Percentiles rank a stretch among this genome's conserved stretches.
Evolutionary conservation across 2,888 invertebrate species (phyloP).

Genomic region (Lumbricus terrestris): DNA sequence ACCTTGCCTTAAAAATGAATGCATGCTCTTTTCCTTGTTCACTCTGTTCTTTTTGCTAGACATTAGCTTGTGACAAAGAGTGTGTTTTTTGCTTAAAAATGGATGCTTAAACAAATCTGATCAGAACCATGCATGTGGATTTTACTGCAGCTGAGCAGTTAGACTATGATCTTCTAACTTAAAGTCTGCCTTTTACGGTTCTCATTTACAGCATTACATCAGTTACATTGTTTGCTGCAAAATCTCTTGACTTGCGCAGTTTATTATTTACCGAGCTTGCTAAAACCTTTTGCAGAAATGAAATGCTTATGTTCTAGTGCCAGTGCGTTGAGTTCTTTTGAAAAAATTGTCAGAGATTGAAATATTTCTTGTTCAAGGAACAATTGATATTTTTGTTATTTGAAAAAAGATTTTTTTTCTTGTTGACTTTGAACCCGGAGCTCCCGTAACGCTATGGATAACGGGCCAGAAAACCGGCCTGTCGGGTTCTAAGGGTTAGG

Average conservation of each 20-base stretch:
- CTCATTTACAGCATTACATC: background rate
- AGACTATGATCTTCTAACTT: background rate
- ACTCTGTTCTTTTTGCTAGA: background rate
- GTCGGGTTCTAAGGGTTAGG: no score
- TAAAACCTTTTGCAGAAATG: background rate
- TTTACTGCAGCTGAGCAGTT: background rate
- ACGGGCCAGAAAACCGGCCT: no score
- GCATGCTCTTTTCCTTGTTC: background rate
- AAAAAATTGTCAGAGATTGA: background rate
- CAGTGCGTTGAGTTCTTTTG: background rate
- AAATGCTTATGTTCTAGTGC: background rate
- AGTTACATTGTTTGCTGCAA: background rate
- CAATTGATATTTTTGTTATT: no score
- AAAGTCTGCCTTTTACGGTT: background rate
- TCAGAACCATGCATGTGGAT: background rate
- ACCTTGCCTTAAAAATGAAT: background rate
- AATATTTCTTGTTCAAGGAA: background rate
- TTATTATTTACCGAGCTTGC: background rate
- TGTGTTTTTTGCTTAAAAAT: background rate
- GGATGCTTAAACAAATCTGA: background rate
- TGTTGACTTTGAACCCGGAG: no score
- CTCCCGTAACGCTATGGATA: no score
- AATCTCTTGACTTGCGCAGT: background rate
- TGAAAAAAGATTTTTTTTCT: no score
- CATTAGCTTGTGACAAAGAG: background rate